These are phyloP conservation scores for Coelopa pilipes DNA, from an alignment of 2,888 invertebrate species.

Conservation along the genomic window DNA sequence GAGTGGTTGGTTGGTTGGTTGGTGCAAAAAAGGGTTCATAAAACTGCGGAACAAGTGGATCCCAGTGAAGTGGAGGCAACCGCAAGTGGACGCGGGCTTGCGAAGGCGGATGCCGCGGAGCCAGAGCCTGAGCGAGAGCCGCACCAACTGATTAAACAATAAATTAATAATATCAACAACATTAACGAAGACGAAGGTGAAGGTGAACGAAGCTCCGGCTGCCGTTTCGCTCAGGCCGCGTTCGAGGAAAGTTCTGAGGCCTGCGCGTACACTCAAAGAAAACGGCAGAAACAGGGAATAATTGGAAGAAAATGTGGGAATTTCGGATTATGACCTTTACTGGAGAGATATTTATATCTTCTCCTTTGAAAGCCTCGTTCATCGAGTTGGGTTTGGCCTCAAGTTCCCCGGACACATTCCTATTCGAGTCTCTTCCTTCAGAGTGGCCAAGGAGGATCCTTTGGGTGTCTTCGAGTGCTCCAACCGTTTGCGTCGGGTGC, in stretches of 20 bases:
- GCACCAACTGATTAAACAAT: conserved; percentile 58
- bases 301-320: no score
- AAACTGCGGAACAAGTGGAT: conserved; percentile 11
- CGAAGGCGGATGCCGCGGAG: not conserved
- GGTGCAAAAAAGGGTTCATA: not conserved
- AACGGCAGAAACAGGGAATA: not conserved
- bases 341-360: no score
- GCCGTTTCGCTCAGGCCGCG: not conserved
- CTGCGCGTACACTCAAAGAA: not conserved
- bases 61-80: not conserved
- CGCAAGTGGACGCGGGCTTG: not conserved
- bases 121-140: conserved; percentile 24
- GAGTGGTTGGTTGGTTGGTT: not conserved
- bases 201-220: not conserved
- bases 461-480: not conserved
- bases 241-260: no score
- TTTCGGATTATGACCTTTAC: no score
- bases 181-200: conserved; percentile 21
- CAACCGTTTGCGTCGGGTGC: not conserved
- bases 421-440: no score
- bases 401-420: no score
- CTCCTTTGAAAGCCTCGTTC: no score
- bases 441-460: no score
- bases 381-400: no score
- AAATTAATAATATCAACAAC: conserved; percentile 63